Conservation (phyloP, 2,113 vertebrate species). For the Ammodytes dubius region DNA sequence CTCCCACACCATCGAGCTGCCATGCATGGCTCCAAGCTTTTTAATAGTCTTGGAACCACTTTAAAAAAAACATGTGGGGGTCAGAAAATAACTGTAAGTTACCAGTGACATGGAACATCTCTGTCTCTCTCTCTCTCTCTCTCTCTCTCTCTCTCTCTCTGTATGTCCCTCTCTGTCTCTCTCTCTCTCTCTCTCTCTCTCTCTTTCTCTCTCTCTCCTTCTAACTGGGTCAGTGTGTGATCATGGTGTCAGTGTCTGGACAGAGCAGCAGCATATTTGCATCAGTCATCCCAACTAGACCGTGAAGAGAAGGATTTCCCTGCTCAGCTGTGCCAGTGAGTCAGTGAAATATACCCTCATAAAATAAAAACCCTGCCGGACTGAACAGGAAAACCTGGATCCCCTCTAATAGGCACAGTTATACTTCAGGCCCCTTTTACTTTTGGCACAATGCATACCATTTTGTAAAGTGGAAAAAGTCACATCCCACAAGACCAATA, state of each 20-base stretch:
- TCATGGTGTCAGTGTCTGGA: constrained; percentile 81
- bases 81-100: constrained; percentile 53
- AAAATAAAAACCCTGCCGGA: constrained; percentile 59
- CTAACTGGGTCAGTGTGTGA: constrained; percentile 78
- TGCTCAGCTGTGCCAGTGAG: constrained; percentile 80
- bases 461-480: constrained; percentile 48
- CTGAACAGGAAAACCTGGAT: constrained; percentile 64
- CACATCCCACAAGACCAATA: constrained; percentile 28
- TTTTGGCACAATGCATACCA: constrained; percentile 51
- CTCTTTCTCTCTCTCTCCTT: constrained; percentile 23
- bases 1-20: constrained; percentile 25
- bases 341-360: constrained; percentile 77
- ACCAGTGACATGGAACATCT: constrained; percentile 54
- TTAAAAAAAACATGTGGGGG: constrained; percentile 60
- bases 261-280: constrained; percentile 82
- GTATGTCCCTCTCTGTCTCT: constrained; percentile 15
- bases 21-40: constrained; percentile 23
- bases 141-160: constrained; percentile 7
- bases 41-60: constrained; percentile 38
- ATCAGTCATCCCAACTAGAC: constrained; percentile 84
- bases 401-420: constrained; percentile 64
- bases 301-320: constrained; percentile 83
- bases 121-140: constrained; percentile 8
- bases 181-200: constrained; percentile 8
- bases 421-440: constrained; percentile 54